phyloP scores from a whole-genome alignment of 2,888 invertebrate genomes.

The Seladonia tumulorum region DNA sequence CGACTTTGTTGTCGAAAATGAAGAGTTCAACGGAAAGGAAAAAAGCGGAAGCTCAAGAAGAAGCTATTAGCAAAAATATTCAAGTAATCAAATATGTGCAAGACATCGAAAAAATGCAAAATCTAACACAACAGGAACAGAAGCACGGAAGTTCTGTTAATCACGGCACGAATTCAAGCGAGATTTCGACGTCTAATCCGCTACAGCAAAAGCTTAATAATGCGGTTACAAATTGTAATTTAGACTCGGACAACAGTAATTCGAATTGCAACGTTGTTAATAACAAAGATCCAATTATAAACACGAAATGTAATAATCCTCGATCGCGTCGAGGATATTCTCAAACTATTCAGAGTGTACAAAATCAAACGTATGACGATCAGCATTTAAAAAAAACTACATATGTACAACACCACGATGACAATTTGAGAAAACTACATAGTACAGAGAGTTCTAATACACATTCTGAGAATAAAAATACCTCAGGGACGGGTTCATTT shows the following conservation, averaged over 20 bases:
- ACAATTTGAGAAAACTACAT: constrained; percentile 54
- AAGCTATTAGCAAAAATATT: constrained; percentile 81
- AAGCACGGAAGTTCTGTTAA: constrained; percentile 72
- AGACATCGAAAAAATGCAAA: constrained; percentile 85
- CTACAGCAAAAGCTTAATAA: constrained; percentile 70
- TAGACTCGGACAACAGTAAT: constrained; percentile 68
- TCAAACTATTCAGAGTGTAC: constrained; percentile 68
- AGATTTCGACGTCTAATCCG: constrained; percentile 64
- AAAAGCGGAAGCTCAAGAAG: constrained; percentile 79
- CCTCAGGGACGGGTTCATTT: constrained; percentile 49
- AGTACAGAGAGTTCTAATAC: constrained; percentile 43
- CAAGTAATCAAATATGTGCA: constrained; percentile 84
- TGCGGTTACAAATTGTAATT: constrained; percentile 58
- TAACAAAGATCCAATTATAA: constrained; percentile 71
- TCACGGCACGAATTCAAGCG: constrained; percentile 71
- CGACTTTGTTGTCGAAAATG: constrained; percentile 75
- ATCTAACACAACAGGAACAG: constrained; percentile 81
- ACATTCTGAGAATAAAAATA: constrained; percentile 58
- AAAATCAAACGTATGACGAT: constrained; percentile 66
- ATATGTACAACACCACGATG: constrained; percentile 63
- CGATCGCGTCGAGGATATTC: constrained; percentile 74
- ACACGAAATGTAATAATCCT: constrained; percentile 71
- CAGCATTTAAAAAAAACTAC: constrained; percentile 72
- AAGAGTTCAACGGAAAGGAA: constrained; percentile 77
- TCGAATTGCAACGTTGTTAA: constrained; percentile 61